phyloP scores from a whole-genome alignment of 2,797 vertebrate genomes.

The Coluber constrictor region DNA sequence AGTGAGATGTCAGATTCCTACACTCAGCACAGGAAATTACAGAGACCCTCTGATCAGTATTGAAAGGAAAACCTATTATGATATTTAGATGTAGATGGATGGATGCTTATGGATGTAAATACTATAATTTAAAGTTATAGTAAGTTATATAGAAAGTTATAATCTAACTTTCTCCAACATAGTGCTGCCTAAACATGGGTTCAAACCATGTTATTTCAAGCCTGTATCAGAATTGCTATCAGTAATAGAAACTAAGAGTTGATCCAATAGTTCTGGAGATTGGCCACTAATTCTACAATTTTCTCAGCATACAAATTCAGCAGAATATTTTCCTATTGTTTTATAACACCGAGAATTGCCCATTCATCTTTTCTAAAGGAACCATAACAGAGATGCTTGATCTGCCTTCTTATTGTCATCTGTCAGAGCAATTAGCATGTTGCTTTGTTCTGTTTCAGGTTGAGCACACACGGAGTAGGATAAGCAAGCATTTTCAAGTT shows the following conservation, averaged over 20 bases:
- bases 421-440: not conserved
- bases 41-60: not conserved
- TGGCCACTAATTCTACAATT: not conserved
- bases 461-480: not conserved
- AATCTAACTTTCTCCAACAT: not conserved
- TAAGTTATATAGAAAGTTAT: too few relatives aligned
- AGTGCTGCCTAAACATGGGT: not conserved
- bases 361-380: not conserved
- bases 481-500: not conserved
- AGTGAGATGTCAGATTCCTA: not conserved
- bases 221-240: not conserved
- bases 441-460: not conserved
- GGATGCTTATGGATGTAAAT: not conserved
- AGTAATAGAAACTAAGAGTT: not conserved
- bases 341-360: not conserved
- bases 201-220: not conserved
- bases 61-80: not conserved
- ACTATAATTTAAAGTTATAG: not conserved
- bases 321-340: not conserved
- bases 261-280: not conserved
- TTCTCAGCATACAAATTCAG: not conserved
- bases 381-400: not conserved
- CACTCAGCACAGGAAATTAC: not conserved
- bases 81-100: not conserved
- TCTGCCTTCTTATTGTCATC: not conserved